Evolutionary conservation across 2,797 vertebrate species (phyloP).

Genomic region (Phrynocephalus vlangalii): DNA sequence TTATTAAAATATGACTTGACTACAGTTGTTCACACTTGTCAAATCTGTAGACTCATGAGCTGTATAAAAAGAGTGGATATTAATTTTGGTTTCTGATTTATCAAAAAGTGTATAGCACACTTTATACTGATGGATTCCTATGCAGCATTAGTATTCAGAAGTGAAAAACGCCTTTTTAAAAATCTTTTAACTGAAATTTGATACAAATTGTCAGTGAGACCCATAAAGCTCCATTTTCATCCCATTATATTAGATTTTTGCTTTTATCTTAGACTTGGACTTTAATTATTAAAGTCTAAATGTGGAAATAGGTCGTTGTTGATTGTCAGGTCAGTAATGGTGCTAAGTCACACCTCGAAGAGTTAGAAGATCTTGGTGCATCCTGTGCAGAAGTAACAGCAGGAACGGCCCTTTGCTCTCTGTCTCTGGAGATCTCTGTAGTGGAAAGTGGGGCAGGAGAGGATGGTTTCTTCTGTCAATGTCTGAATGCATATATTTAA

Average conservation of each 20-base stretch:
- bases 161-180: slow-evolving; percentile 35
- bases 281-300: slow-evolving; percentile 38
- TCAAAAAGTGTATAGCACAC: slow-evolving; percentile 40
- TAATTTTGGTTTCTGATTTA: slow-evolving; percentile 25
- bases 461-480: background rate
- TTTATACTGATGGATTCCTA: slow-evolving; percentile 43
- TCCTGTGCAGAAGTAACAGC: background rate
- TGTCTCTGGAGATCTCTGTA: background rate
- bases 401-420: background rate
- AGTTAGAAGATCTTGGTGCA: background rate
- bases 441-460: background rate
- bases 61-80: slow-evolving; percentile 30
- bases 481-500: background rate
- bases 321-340: slow-evolving; percentile 25
- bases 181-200: slow-evolving; percentile 44
- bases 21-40: slow-evolving; percentile 37
- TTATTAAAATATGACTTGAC: slow-evolving; percentile 5
- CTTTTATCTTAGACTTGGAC: slow-evolving; percentile 30
- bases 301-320: slow-evolving; percentile 19
- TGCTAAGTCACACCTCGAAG: slow-evolving; percentile 25
- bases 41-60: background rate
- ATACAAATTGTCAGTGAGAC: slow-evolving; percentile 42
- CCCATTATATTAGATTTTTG: slow-evolving; percentile 9
- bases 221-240: slow-evolving; percentile 32
- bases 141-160: slow-evolving; percentile 51